A percentile compares a stretch with the other conserved stretches of the same genome.
phyloP scores from a whole-genome alignment of 2,797 vertebrate species.

The Alectoris magna region DNA sequence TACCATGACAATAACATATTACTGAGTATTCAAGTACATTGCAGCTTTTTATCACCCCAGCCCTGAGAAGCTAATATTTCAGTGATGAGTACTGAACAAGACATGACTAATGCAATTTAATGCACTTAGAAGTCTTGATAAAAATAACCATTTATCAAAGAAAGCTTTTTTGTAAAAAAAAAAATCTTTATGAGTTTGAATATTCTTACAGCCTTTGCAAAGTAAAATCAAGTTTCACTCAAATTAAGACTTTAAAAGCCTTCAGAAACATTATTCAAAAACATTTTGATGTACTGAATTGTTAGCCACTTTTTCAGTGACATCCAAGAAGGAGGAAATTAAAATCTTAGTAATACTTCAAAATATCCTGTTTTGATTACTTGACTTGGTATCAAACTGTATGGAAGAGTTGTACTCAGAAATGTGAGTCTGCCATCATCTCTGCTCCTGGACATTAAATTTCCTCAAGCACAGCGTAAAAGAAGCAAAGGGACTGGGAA shows the following conservation, averaged over 20 bases:
- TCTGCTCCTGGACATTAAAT: background rate
- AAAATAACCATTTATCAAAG: constrained; percentile 62
- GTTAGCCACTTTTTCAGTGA: constrained; percentile 22
- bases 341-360: constrained; percentile 20
- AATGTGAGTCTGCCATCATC: background rate
- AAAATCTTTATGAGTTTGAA: background rate
- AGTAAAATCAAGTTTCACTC: constrained; percentile 19
- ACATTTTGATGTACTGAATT: constrained; percentile 30
- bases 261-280: constrained; percentile 42
- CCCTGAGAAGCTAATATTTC: background rate
- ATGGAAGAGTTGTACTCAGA: background rate
- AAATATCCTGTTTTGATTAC: constrained; percentile 47
- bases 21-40: background rate
- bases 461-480: background rate
- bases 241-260: constrained; percentile 53
- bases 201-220: constrained; percentile 19
- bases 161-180: constrained; percentile 46
- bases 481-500: background rate
- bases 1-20: constrained; percentile 7
- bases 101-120: constrained; percentile 61
- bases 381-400: background rate
- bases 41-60: constrained; percentile 46
- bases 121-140: constrained; percentile 41
- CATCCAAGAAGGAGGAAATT: constrained; percentile 42
- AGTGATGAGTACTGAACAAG: background rate